Evolutionary conservation across 2,888 invertebrate species (phyloP), one percentile per base, ranked within the genome.

Genomic region (Epinotia demarniana): DNA sequence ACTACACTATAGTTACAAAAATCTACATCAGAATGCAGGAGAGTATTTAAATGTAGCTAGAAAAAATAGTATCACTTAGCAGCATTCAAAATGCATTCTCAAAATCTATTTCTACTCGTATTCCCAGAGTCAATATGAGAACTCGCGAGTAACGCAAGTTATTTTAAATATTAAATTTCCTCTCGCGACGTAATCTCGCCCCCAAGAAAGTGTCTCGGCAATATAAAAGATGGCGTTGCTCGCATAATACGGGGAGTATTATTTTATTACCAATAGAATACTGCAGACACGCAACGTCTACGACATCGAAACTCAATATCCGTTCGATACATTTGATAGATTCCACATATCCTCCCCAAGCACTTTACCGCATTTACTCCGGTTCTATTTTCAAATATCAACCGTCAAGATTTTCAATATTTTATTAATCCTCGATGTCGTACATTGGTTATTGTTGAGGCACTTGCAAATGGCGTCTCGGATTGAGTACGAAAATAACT

Each of bases 231-330:
- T 53, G 53, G 61, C 39, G 55, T 12, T 53, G 43, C 72, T 78
- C 78, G 74, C 79, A 79, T 68, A 79, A 80, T 78, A 81, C 78
- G 79, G 78, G 77, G 77, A 71, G 83, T 89, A 86, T 89, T 89
- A 89, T 90, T 90, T 90, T 91, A 91, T 89, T 88, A 91, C 86
- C 83, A 83, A 82, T 85, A 86, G 87, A 89, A 88, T 88, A 84
- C 84, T 84, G 80, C 81, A 88, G 86, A 86, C 87, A 88, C 87
- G 87, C 87, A 86, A 88, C 87, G 83, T 87, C 82, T 85, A 87
- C 86, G 90, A 90, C 89, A 90, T 92, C 89, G 91, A 89, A 92
- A 90, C 89, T 89, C 91, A 89, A 92, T 92, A 90, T 90, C 86
- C 87, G 85, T 87, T 84, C 85, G 82, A 88, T 89, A 89, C 87